Conservation (phyloP, 2,113 vertebrate genomes). For the Barbus barbus region DNA sequence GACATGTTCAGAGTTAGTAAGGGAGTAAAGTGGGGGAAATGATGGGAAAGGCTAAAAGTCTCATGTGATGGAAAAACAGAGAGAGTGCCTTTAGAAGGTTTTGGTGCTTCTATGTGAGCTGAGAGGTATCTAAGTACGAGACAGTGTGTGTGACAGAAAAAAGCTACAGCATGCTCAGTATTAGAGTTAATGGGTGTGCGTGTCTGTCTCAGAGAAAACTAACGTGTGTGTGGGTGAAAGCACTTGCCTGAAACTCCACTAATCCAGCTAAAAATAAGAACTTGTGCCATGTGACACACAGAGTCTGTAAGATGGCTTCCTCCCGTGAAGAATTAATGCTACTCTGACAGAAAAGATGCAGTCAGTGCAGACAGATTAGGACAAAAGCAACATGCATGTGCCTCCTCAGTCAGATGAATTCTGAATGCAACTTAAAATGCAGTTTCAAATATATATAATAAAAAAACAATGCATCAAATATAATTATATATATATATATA, state of each 20-base stretch:
- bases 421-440: too few relatives aligned
- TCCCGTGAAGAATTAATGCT: background rate
- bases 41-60: background rate
- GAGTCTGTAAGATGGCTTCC: slow-evolving; percentile 43
- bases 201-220: slow-evolving; percentile 18
- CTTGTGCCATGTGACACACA: slow-evolving; percentile 50
- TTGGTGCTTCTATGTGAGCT: slow-evolving; percentile 15
- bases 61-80: slow-evolving; percentile 5
- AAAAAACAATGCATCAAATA: too few relatives aligned
- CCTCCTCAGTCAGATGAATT: too few relatives aligned
- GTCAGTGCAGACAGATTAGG: too few relatives aligned
- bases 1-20: background rate
- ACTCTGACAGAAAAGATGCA: slow-evolving; percentile 26
- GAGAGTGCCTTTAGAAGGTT: slow-evolving; percentile 9
- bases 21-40: slow-evolving; percentile 14
- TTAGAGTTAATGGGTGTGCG: background rate
- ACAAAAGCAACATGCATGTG: background rate
- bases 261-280: slow-evolving; percentile 54
- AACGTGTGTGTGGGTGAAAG: slow-evolving; percentile 39
- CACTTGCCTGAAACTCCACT: slow-evolving; percentile 42
- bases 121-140: slow-evolving; percentile 17
- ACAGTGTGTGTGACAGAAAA: slow-evolving; percentile 11
- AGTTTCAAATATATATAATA: too few relatives aligned
- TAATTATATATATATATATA: too few relatives aligned
- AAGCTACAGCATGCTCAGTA: background rate